These are phyloP conservation scores for Drosophila sulfurigaster DNA, from an alignment of 1,140 invertebrate species.

Conservation along the genomic window DNA sequence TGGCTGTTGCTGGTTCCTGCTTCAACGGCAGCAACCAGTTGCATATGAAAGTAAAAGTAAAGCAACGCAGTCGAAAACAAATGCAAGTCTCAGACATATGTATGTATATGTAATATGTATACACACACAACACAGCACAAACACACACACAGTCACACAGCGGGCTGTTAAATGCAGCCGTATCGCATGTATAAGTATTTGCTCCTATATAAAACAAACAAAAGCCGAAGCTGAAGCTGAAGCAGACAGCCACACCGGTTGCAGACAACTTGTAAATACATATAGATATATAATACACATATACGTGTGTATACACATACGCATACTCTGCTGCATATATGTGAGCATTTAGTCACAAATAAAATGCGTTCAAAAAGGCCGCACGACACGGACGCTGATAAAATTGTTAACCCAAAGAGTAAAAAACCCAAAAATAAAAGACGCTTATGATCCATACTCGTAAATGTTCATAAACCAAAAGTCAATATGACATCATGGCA, in stretches of 20 bases:
- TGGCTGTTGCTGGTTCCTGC: constrained; percentile 32
- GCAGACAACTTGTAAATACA: constrained; percentile 55
- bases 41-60: constrained; percentile 83
- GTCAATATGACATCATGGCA: constrained; percentile 67
- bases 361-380: constrained; percentile 76
- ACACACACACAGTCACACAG: constrained; percentile 15
- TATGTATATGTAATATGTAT: constrained; percentile 38
- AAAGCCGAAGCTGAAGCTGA: constrained; percentile 56
- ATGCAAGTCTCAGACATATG: constrained; percentile 27
- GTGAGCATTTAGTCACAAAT: constrained; percentile 56
- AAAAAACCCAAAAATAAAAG: constrained; percentile 28
- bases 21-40: constrained; percentile 71
- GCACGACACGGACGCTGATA: constrained; percentile 42
- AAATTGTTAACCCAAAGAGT: constrained; percentile 41
- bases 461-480: background rate
- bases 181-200: constrained; percentile 23
- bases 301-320: constrained; percentile 12
- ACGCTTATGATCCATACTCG: background rate
- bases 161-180: constrained; percentile 72
- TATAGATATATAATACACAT: constrained; percentile 9
- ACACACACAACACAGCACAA: constrained; percentile 17
- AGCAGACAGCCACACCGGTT: constrained; percentile 73
- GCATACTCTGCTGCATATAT: constrained; percentile 1
- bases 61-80: constrained; percentile 70
- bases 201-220: constrained; percentile 68